Evolutionary conservation across 2,888 invertebrate genomes (phyloP).

Genomic region (Nasonovia ribisnigri): DNA sequence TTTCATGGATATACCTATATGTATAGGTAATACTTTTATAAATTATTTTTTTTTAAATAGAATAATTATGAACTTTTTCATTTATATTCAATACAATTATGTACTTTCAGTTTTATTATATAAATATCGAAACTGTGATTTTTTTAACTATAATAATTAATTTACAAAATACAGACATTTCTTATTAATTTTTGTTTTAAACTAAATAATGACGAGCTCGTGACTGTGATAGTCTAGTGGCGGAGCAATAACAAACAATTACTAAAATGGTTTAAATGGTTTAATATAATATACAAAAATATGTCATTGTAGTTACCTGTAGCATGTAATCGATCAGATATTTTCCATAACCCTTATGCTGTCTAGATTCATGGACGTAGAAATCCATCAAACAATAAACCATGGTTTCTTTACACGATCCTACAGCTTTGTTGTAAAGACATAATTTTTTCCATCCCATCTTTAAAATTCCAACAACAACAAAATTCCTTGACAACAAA

Average conservation of each 20-base stretch:
- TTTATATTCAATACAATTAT: not conserved
- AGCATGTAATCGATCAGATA: conserved; percentile 90
- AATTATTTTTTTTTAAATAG: not conserved
- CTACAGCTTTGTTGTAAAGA: conserved; percentile 79
- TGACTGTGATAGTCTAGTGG: not conserved
- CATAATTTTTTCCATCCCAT: conserved; percentile 91
- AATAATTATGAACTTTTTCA: not conserved
- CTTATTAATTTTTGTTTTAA: not conserved
- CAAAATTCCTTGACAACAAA: conserved; percentile 33
- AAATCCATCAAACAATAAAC: conserved; percentile 94
- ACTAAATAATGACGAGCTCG: not conserved
- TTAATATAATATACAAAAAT: not conserved
- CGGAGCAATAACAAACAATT: not conserved
- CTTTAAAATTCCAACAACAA: conserved; percentile 88
- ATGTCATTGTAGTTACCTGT: conserved; percentile 70
- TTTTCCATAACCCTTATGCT: conserved; percentile 88
- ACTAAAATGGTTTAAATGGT: not conserved
- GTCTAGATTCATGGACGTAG: conserved; percentile 86
- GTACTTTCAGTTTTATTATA: not conserved
- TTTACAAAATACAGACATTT: not conserved
- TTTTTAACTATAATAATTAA: not conserved
- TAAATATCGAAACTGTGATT: not conserved
- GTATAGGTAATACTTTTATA: not conserved
- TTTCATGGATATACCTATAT: too few species aligned
- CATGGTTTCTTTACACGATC: conserved; percentile 81